phyloP scores from a whole-genome alignment of 2,888 invertebrate genomes.

The Nomada hirtipes region DNA sequence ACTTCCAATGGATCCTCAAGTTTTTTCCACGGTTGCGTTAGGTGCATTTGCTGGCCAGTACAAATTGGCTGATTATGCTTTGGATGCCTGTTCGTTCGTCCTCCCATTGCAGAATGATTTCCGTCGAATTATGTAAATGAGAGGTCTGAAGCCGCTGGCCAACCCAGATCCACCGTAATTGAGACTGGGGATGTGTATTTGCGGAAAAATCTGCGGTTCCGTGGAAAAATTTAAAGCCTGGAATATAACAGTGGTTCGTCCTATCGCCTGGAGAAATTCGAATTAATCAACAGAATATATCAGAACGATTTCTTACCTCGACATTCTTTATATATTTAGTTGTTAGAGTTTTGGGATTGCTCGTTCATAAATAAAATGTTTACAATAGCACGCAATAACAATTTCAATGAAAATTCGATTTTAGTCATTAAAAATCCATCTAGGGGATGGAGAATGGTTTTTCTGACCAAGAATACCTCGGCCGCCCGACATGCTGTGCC shows the following conservation, averaged over 20 bases:
- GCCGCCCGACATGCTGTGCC: background rate
- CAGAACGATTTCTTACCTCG: background rate
- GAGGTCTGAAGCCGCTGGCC: slow-evolving; percentile 51
- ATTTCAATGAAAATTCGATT: background rate
- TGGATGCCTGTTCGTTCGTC: slow-evolving; percentile 40
- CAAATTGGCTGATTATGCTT: slow-evolving; percentile 63
- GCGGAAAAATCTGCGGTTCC: slow-evolving; percentile 46
- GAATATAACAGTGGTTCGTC: background rate
- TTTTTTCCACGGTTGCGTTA: background rate
- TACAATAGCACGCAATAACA: background rate
- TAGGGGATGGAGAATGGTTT: background rate
- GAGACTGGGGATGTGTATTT: slow-evolving; percentile 48
- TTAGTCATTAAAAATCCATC: background rate
- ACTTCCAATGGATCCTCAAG: background rate
- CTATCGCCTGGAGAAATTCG: slow-evolving; percentile 6
- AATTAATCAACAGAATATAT: slow-evolving; percentile 18
- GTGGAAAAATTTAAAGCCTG: slow-evolving; percentile 37
- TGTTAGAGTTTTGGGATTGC: too few species aligned
- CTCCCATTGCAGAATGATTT: slow-evolving; percentile 56
- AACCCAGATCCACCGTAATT: slow-evolving; percentile 59
- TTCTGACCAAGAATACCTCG: background rate
- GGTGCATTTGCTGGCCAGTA: slow-evolving; percentile 22
- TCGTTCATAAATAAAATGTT: too few species aligned
- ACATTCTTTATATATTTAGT: background rate
- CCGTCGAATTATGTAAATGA: slow-evolving; percentile 73